Evolutionary conservation across 2,113 vertebrate species (phyloP).

Genomic region (Aythya baeri): DNA sequence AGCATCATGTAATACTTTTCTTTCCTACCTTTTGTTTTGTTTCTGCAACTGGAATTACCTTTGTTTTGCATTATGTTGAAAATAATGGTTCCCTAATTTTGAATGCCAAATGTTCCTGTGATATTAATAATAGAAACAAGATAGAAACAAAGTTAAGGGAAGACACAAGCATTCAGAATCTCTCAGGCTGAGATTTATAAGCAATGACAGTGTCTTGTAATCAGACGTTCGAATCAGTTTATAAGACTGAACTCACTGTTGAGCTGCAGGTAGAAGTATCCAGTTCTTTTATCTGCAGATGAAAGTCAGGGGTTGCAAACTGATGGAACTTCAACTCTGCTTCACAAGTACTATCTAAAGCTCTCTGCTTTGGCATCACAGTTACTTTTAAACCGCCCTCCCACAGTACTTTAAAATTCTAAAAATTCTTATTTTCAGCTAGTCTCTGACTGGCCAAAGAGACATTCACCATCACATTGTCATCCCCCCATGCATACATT

Average conservation of each 20-base stretch:
- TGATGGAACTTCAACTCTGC: too few species aligned
- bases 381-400: not conserved
- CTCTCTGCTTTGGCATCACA: not conserved
- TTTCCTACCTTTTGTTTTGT: not conserved
- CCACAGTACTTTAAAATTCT: not conserved
- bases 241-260: not conserved
- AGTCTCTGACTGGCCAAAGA: not conserved
- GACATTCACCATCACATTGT: not conserved
- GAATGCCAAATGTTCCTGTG: not conserved
- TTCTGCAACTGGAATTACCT: not conserved
- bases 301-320: not conserved
- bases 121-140: conserved; percentile 1
- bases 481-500: not conserved
- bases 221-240: not conserved
- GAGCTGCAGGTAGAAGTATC: not conserved
- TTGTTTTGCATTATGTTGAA: not conserved
- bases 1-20: not conserved
- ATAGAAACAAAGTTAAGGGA: not conserved
- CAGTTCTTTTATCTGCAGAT: not conserved
- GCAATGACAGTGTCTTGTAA: not conserved
- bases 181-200: not conserved
- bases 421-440: not conserved
- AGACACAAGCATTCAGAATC: not conserved
- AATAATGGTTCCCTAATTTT: not conserved
- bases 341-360: not conserved